These are phyloP conservation scores for Myxocyprinus asiaticus DNA, from an alignment of 2,113 vertebrate genomes.

Conservation along the genomic window DNA sequence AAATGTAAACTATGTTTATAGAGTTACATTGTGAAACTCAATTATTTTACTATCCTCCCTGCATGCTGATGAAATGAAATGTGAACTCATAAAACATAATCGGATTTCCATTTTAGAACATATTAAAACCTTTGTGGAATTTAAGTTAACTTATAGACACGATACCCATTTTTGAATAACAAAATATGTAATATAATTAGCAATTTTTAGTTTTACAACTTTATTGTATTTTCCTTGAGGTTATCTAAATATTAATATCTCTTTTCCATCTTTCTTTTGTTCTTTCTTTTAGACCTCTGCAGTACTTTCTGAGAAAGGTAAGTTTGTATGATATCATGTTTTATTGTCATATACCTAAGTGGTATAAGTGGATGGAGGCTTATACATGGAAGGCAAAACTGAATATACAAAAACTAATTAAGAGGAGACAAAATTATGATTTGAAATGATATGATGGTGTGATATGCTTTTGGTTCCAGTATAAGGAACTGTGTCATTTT, in stretches of 20 bases:
- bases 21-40: constrained; percentile 18
- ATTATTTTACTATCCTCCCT: neutral
- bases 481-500: too few species aligned
- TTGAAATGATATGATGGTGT: too few species aligned
- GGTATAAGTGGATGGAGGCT: neutral
- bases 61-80: neutral
- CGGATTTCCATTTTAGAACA: neutral
- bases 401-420: too few species aligned
- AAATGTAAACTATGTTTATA: constrained; percentile 15
- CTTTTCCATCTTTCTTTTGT: constrained; percentile 23
- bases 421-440: too few species aligned
- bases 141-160: too few species aligned
- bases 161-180: too few species aligned
- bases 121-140: too few species aligned
- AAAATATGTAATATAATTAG: too few species aligned
- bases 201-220: neutral
- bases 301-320: constrained; percentile 84
- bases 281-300: constrained; percentile 73
- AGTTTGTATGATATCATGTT: constrained; percentile 63
- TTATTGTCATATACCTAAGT: neutral
- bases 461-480: too few species aligned
- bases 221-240: neutral
- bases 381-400: neutral
- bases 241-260: neutral
- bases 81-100: neutral